A percentile compares a stretch with the other conserved stretches of the same genome.
Evolutionary conservation across 2,113 vertebrate species (phyloP).

Genomic region (Pedetes capensis): DNA sequence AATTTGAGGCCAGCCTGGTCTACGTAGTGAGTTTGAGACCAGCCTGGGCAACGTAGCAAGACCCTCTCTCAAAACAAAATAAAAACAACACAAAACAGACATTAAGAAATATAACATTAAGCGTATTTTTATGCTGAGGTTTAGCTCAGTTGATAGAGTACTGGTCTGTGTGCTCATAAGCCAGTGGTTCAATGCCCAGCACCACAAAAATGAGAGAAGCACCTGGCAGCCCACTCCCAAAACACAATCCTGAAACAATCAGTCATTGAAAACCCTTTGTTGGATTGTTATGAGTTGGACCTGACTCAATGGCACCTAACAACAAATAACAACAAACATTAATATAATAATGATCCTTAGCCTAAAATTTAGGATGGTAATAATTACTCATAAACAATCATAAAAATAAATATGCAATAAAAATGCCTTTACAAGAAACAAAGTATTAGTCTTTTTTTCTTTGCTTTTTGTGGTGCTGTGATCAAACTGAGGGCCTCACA

Average conservation of each 20-base stretch:
- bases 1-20: neutral
- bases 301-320: too few species aligned
- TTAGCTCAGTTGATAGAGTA: too few species aligned
- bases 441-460: neutral
- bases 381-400: neutral
- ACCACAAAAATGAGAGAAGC: too few species aligned
- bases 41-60: neutral
- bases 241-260: too few species aligned
- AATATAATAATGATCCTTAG: neutral
- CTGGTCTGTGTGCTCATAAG: too few species aligned
- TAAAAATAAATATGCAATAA: neutral
- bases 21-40: neutral
- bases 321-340: too few species aligned
- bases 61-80: neutral
- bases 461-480: neutral
- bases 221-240: too few species aligned
- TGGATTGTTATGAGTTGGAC: too few species aligned
- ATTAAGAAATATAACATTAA: conserved; percentile 16
- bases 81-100: neutral
- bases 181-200: too few species aligned
- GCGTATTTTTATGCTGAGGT: too few species aligned
- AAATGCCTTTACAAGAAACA: neutral
- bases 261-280: too few species aligned
- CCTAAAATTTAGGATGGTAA: neutral
- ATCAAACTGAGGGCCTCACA: neutral